Evolutionary conservation across 2,888 invertebrate species (phyloP), one percentile per base, ranked within the genome.

Genomic region (Tachystola acroxantha): DNA sequence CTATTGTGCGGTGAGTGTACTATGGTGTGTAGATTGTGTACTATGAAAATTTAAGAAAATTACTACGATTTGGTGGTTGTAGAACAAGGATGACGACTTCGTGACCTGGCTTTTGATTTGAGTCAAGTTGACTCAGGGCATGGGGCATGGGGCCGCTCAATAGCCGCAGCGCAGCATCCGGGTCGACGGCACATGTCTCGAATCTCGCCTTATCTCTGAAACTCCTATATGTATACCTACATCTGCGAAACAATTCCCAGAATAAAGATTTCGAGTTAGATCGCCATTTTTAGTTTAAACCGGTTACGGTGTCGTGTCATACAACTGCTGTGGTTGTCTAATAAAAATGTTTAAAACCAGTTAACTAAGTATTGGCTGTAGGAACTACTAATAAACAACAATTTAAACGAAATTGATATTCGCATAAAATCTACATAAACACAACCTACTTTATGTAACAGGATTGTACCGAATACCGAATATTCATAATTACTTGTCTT

Each of bases 141-240:
- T n/a, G n/a, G n/a, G n/a, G 16, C 16, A 16, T n/a, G 16, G 47
- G 41, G 42, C 44, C 52, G 46, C 45, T 42, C 7, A 22, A 42
- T 45, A 37, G 45, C 47, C 42, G 34, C 46, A 43, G 34, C 46
- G 43, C 53, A 64, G 62, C 60, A 76, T 78, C 77, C 78, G 78
- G 75, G 75, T 77, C 64, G 66, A 56, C 57, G 55, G 40, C 56
- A 56, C 53, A 50, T n/a, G n/a, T n/a, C n/a, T n/a, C n/a, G n/a
- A n/a, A n/a, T 43, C 19, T 14, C 47, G 49, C 40, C 58, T 64
- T 63, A 64, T 63, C 63, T 57, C 40, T n/a, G n/a, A 39, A 46
- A 53, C 59, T 61, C 53, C 58, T 63, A 55, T 40, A 27, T 27
- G 49, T 56, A 45, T 16, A 16, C 16, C 16, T 6, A n/a, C n/a